Conservation (phyloP, 2,113 vertebrate species). For the Alectura lathami region DNA sequence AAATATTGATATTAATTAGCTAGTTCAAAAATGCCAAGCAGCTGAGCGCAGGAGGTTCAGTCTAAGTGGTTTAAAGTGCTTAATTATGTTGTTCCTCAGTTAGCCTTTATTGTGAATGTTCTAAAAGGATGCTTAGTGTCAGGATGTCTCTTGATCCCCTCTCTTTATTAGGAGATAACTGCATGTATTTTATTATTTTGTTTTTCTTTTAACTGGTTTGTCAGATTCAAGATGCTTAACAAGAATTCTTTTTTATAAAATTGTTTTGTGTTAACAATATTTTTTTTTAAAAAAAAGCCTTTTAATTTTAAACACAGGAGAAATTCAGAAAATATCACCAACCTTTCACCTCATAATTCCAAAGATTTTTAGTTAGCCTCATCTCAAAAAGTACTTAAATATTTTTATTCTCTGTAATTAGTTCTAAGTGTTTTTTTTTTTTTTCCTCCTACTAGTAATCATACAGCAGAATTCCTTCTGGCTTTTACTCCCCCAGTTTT, state of each 20-base stretch:
- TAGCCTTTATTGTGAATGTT: not conserved
- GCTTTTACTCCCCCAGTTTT: not conserved
- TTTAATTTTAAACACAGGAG: not conserved
- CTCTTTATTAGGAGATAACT: not conserved
- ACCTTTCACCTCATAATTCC: not conserved
- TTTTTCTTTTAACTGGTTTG: not conserved
- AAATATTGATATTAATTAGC: conserved; percentile 56
- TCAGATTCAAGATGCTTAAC: not conserved
- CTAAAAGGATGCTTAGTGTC: not conserved
- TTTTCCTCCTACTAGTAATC: not conserved
- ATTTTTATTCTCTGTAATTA: not conserved
- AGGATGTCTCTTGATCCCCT: not conserved
- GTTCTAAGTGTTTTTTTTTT: rapidly evolving
- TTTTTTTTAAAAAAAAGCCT: not conserved
- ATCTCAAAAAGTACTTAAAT: not conserved
- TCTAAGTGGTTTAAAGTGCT: conserved; percentile 41
- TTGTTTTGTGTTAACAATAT: not conserved
- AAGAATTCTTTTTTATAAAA: not conserved
- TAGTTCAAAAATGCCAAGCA: conserved; percentile 28
- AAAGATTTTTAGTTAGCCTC: not conserved
- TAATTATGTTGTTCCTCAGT: not conserved
- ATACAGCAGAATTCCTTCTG: not conserved
- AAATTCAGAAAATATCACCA: not conserved
- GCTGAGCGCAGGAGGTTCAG: conserved; percentile 12
- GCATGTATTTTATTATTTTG: not conserved